Base-by-base conservation (phyloP, 2,113 vertebrate species). In the Bufo gargarizans region DNA sequence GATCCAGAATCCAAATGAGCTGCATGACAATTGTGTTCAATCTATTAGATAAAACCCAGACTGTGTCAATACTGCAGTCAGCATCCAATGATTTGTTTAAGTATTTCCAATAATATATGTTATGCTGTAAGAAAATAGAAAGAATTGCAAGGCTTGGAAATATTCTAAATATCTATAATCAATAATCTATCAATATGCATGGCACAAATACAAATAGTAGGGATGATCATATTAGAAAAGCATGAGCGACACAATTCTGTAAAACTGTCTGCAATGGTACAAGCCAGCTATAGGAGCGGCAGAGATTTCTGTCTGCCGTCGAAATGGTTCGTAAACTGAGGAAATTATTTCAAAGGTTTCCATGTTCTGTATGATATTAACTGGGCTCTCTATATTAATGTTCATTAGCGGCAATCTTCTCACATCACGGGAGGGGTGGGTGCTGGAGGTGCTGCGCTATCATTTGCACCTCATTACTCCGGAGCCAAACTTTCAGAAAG, bases 381-480 rank as follows among this genome's bases (percentile, higher is more conserved):
- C 81, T 53, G 45, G 89, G 91, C 92, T 92, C 92, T 90, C 89
- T 89, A 92, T 92, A 90, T 92, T 86, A 86, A 79, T 86, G 85
- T 91, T 92, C 92, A 94, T 81, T 71, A 69, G 56, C 93, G 89
- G 93, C 93, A 94, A 91, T 93, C 91, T 93, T 76, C 93, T 94
- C 93, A 92, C 94, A 93, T 94, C 95, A 94, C 92, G 93, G 92
- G 87, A 92, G 92, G 94, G 94, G 91, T 94, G 92, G 94, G 92
- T 93, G 95, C 94, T 93, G 93, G 92, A 92, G 94, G 90, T 92
- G 89, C 92, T 90, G 92, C 59, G 92, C 94, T 94, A 94, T 96
- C 95, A 94, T 95, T 96, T 96, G 95, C 95, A 96, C 95, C 95
- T 96, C 95, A 95, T 96, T 95, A 95, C 94, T 95, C 93, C 94